phyloP scores from a whole-genome alignment of 2,797 vertebrate species.

The Alfaro cultratus region DNA sequence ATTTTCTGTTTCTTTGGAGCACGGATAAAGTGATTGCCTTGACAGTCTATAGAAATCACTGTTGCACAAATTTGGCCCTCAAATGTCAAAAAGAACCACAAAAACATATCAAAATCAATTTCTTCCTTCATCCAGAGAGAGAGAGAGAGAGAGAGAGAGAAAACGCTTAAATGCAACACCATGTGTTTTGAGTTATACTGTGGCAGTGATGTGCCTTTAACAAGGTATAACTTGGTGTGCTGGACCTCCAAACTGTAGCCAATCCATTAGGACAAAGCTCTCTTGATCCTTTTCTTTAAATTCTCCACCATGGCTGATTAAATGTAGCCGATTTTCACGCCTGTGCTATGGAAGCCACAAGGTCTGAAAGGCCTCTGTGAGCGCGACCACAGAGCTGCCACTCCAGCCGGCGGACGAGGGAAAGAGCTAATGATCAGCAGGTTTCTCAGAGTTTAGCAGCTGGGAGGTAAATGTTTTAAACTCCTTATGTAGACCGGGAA shows the following conservation, averaged over 20 bases:
- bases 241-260: constrained; percentile 74
- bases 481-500: neutral
- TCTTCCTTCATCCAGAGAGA: constrained; percentile 1
- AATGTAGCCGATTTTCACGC: constrained; percentile 81
- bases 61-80: constrained; percentile 32
- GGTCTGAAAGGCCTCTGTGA: constrained; percentile 73
- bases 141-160: constrained; percentile 27
- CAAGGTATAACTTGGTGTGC: constrained; percentile 65
- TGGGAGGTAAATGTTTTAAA: constrained; percentile 2
- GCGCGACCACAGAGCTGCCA: constrained; percentile 60
- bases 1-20: constrained; percentile 46
- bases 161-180: constrained; percentile 35
- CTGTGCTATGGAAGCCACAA: constrained; percentile 57
- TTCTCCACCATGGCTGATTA: constrained; percentile 78
- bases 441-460: constrained; percentile 12
- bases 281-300: constrained; percentile 77
- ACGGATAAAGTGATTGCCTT: constrained; percentile 47
- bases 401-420: constrained; percentile 50
- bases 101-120: constrained; percentile 14
- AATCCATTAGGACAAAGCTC: constrained; percentile 81
- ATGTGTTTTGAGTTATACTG: constrained; percentile 77
- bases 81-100: constrained; percentile 19
- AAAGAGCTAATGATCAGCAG: constrained; percentile 48
- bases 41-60: constrained; percentile 46
- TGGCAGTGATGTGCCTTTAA: constrained; percentile 70